These are phyloP conservation scores for Metridium senile DNA, from an alignment of 92 coral and sea anemone species.

Conservation along the genomic window DNA sequence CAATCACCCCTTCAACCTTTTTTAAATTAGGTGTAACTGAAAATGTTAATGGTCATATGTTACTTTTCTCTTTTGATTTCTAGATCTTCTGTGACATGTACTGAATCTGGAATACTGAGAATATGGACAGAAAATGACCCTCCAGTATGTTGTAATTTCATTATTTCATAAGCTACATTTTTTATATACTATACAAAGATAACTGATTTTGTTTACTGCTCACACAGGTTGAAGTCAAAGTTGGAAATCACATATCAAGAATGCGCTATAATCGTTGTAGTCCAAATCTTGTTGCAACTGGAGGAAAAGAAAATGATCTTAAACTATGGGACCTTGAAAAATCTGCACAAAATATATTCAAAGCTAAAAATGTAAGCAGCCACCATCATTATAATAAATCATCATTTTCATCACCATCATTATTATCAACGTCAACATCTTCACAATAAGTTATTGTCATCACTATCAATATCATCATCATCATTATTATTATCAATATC, in stretches of 20 bases:
- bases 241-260: conserved; percentile 76
- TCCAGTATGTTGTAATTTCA: conserved; percentile 50
- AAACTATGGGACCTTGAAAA: conserved; percentile 90
- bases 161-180: background rate
- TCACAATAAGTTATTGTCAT: no score
- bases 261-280: conserved; percentile 65
- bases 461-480: no score
- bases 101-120: conserved; percentile 79
- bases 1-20: no score
- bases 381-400: background rate
- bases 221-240: conserved; percentile 68
- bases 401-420: background rate
- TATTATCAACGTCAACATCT: no score
- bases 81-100: conserved; percentile 75
- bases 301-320: conserved; percentile 89
- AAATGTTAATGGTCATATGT: no score
- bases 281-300: conserved; percentile 79
- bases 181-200: no score
- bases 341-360: conserved; percentile 80
- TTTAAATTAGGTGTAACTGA: no score
- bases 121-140: conserved; percentile 54
- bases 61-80: background rate
- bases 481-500: no score
- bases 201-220: background rate
- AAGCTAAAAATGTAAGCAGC: conserved; percentile 83